Conservation (phyloP, 2,888 invertebrate species). For the Colletes collaris region DNA sequence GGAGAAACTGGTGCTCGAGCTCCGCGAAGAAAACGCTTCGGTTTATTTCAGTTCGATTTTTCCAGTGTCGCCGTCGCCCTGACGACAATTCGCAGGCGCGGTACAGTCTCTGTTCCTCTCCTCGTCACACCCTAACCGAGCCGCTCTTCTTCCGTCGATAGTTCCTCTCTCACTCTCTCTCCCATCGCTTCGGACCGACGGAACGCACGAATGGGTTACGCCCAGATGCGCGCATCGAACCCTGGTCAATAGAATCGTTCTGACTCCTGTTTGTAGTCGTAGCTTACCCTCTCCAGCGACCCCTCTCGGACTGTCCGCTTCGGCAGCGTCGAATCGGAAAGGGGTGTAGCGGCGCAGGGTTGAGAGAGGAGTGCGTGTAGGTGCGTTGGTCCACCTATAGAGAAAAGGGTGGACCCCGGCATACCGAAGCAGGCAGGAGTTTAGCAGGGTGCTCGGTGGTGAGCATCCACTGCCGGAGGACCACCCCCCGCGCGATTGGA, state of each 20-base stretch:
- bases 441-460: constrained; percentile 60
- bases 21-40: constrained; percentile 80
- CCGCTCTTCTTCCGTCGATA: constrained; percentile 57
- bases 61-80: constrained; percentile 81
- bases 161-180: constrained; percentile 56
- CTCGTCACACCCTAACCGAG: constrained; percentile 19
- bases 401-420: constrained; percentile 72
- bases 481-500: constrained; percentile 82
- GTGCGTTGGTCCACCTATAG: constrained; percentile 83
- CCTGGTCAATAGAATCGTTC: constrained; percentile 82
- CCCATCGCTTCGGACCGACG: constrained; percentile 57
- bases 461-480: constrained; percentile 68
- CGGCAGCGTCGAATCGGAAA: constrained; percentile 66
- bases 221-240: constrained; percentile 83
- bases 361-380: constrained; percentile 79
- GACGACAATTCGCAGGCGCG: constrained; percentile 83
- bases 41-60: constrained; percentile 83
- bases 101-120: constrained; percentile 68
- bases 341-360: constrained; percentile 64
- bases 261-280: constrained; percentile 69
- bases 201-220: constrained; percentile 81
- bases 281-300: constrained; percentile 59
- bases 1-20: constrained; percentile 59
- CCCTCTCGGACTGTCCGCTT: constrained; percentile 55
- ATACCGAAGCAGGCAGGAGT: constrained; percentile 61